phyloP scores from a whole-genome alignment of 2,113 vertebrate genomes.

The Mus pahari region DNA sequence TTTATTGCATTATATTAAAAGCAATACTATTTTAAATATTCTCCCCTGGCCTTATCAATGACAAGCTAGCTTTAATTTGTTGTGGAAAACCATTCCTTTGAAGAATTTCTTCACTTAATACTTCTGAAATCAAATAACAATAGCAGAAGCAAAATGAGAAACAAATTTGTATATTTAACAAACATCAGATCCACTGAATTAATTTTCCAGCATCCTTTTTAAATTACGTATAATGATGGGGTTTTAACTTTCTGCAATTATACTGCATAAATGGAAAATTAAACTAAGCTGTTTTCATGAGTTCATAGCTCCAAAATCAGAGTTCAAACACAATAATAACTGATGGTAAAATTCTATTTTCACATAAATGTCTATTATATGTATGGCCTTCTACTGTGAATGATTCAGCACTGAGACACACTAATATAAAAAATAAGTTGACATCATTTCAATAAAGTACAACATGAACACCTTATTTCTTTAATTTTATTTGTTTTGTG shows the following conservation, averaged over 20 bases:
- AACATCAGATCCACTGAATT: not conserved
- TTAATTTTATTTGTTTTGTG: slow-evolving; percentile 67
- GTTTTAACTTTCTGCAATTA: slow-evolving; percentile 72
- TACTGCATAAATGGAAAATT: slow-evolving; percentile 79
- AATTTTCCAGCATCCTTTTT: not conserved
- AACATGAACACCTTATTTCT: slow-evolving; percentile 57
- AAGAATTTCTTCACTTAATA: not conserved
- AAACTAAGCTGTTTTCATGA: slow-evolving; percentile 76
- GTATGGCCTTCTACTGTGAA: slow-evolving; percentile 80
- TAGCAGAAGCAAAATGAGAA: not conserved
- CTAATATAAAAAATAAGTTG: slow-evolving; percentile 80
- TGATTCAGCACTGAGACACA: slow-evolving; percentile 79
- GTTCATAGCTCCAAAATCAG: slow-evolving; percentile 77
- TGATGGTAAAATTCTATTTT: slow-evolving; percentile 81
- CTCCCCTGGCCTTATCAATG: not conserved
- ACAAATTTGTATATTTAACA: not conserved
- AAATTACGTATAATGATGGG: slow-evolving; percentile 64
- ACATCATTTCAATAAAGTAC: slow-evolving; percentile 49
- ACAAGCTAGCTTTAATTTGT: not conserved
- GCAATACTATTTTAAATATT: not conserved
- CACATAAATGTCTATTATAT: slow-evolving; percentile 82
- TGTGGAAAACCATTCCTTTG: not conserved
- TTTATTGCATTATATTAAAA: not conserved
- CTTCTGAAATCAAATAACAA: not conserved
- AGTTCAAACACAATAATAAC: slow-evolving; percentile 77